A percentile compares a stretch with the other conserved stretches of the same genome.
These are phyloP conservation scores for Zoanthus solanderi DNA, from an alignment of 92 coral and sea anemone genomes.

Conservation along the genomic window DNA sequence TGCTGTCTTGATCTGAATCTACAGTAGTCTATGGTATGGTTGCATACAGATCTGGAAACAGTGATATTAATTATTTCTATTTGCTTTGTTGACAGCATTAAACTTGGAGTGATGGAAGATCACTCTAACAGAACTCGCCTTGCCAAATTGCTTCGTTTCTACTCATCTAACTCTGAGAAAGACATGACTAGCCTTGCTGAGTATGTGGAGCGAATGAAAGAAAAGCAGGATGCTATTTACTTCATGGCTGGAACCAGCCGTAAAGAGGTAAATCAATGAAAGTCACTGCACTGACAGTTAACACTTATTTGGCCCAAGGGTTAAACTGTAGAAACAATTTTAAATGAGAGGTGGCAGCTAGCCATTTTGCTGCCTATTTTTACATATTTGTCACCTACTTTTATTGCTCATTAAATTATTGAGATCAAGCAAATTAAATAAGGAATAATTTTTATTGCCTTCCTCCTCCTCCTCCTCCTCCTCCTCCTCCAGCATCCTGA, in stretches of 20 bases:
- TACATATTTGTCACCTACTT: no score
- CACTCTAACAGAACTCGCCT: constrained; percentile 98
- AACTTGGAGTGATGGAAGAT: constrained; percentile 97
- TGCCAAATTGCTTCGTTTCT: constrained; percentile 96
- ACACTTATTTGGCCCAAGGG: no score
- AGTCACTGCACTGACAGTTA: neutral
- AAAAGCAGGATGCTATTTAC: constrained; percentile 96
- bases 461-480: no score
- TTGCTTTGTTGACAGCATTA: constrained; percentile 69
- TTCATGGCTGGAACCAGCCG: constrained; percentile 99
- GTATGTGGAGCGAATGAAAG: constrained; percentile 97
- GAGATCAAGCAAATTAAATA: no score
- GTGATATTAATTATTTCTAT: no score
- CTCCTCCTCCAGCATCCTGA: no score
- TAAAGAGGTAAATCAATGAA: constrained; percentile 73
- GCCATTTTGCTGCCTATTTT: neutral
- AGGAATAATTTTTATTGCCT: no score
- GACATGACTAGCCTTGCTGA: constrained; percentile 94
- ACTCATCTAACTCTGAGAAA: constrained; percentile 91
- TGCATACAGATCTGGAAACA: no score
- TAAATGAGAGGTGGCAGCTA: neutral
- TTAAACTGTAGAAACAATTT: no score
- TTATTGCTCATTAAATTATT: no score
- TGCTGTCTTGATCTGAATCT: no score
- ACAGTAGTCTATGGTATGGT: no score